Base-by-base conservation (phyloP, 2,113 vertebrate genomes). In the Aphyosemion australe region DNA sequence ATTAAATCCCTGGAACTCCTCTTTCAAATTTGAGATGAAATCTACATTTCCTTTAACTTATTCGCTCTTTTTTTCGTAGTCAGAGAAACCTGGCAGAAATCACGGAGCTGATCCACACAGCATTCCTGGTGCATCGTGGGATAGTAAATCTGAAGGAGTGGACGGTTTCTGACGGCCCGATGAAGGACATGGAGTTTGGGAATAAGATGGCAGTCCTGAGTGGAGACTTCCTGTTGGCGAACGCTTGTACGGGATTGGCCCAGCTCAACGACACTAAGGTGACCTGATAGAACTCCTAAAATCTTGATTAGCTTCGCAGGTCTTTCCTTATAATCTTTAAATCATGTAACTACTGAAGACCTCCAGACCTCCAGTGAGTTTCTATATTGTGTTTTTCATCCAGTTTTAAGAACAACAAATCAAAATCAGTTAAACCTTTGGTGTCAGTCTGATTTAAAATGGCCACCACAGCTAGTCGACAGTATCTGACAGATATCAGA, bases 161-260 rank as follows among this genome's bases (percentile, higher is more conserved):
- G 88, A 96, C 94, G 2, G 89, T 91, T 18, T 96, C 95, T 0
- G 95, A 98, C 8, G 97, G 96, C n/a, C 92, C 94, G 0, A 86
- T 97, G 83, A 97, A 97, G 87, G 97, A 99, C 87, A 97, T 99
- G 97, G 90, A 96, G 62, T 98, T 98, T 91, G 97, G 97, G 77
- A 99, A 99, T 87, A 99, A 99, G 92, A 97, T 99, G 93, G 97
- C 97, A 15, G 89, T 99, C 78, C 77, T 99, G 80, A 98, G 96
- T 62, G 97, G 97, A 21, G 97, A 99, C 90, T 98, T 99, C 84
- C 94, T 99, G 68, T 90, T 99, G 26, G 97, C 97, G 14, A 99
- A 94, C 48, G 97, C 96, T 47, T 99, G 96, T 72, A 96, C 94
- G 0, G 95, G 93, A 75, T 91, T 99, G 50, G 96, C 97, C 0